A percentile compares a stretch with the other conserved stretches of the same genome.
Conservation (phyloP, 2,888 invertebrate genomes). For the Caenorhabditis sp. region DNA sequence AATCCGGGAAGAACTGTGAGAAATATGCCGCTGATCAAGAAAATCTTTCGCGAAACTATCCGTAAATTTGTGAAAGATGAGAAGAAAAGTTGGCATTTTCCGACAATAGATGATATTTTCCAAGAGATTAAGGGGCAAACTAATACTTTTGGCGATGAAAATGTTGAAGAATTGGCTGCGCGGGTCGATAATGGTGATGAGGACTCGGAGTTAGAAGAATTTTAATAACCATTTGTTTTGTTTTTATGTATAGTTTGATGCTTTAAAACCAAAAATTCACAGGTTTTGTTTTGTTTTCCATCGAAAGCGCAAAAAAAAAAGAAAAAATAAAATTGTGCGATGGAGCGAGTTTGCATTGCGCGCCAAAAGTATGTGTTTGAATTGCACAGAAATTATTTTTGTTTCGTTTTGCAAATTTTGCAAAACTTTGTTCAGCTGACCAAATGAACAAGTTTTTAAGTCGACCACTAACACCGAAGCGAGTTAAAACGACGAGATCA, state of each 20-base stretch:
- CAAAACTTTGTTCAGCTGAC: neutral
- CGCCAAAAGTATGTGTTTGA: neutral
- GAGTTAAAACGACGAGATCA: neutral
- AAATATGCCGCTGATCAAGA: slow-evolving; percentile 16
- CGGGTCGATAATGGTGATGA: neutral
- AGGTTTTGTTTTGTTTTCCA: neutral
- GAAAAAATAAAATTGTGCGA: slow-evolving; percentile 9
- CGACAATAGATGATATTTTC: slow-evolving; percentile 17
- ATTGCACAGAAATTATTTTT: slow-evolving; percentile 12
- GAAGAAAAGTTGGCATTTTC: slow-evolving; percentile 8
- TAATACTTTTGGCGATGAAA: neutral
- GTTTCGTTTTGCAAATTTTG: neutral
- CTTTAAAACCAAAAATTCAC: neutral
- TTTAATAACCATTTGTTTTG: neutral
- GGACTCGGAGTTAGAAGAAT: neutral
- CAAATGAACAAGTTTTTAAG: slow-evolving; percentile 24
- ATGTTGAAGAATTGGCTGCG: neutral
- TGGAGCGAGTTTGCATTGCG: slow-evolving; percentile 4
- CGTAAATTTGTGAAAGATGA: slow-evolving; percentile 9
- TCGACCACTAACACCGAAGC: slow-evolving; percentile 7
- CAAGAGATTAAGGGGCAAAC: neutral
- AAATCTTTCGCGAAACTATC: slow-evolving; percentile 31
- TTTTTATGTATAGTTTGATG: neutral
- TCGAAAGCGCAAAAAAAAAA: neutral
- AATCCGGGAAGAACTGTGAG: slow-evolving; percentile 61